Base-by-base conservation (phyloP, 2,113 vertebrate genomes). In the Brachyhypopomus occidentalis region DNA sequence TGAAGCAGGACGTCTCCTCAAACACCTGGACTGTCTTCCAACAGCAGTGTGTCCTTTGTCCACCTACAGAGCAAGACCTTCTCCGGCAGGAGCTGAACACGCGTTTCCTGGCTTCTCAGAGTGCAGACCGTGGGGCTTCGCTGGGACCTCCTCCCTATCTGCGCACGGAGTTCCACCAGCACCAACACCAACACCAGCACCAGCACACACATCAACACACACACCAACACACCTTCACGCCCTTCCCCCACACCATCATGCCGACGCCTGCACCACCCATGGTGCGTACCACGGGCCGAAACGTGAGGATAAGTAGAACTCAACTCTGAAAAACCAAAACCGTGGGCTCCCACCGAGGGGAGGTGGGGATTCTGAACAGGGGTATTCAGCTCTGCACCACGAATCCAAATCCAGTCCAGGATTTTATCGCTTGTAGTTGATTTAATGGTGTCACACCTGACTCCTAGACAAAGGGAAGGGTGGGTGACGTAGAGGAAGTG, bases 221-320 rank as follows among this genome's bases (percentile, higher is more conserved):
- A 20, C 97, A 99, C 94, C 97, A 99, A 95, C 97, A 99, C 92
- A 99, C 97, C 92, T 99, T 99, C 94, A 98, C 97, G 17, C 97
- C 97, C 70, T 99, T 98, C 88, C 97, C 97, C 73, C 97, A 98
- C 95, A 95, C 96, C 92, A 96, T 98, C 95, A 98, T 99, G 97
- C 97, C 97, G 81, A 98, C 97, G 90, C 97, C 97, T 88, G 97
- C 97, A 95, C 97, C 97, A 20, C 96, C 97, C 94, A 97, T 98
- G 97, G 97, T 98, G 96, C 96, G 97, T 98, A 98, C 96, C 95
- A 95, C 96, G 92, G 95, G 94, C 95, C 95, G 96, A 97, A 97
- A 96, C 95, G 97, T 97, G 96, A 98, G 97, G 96, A 97, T 96
- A 94, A 96, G 96, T 95, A 94, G 94, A 95, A 92, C 92, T 84